Evolutionary conservation across 2,888 invertebrate genomes (phyloP), one percentile per base, ranked within the genome.

Genomic region (Xanthostigma xanthostigma): DNA sequence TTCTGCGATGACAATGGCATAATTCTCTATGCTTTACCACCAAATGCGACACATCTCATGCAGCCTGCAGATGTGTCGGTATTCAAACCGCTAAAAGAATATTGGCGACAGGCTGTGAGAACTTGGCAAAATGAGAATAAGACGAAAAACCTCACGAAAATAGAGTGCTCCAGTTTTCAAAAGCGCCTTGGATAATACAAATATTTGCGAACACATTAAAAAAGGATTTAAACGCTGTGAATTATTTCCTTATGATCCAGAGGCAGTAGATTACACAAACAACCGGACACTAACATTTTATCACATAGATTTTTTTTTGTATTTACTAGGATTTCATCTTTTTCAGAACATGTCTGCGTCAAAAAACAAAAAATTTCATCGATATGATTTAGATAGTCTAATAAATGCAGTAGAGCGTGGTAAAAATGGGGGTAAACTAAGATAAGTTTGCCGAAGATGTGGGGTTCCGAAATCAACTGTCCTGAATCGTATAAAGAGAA

Each of bases 41-140:
- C 56, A 10, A 58, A 60, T 48, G 47, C 53, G 9, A 57, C 55
- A 6, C 55, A 58, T 40, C 51, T 60, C 9, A 42, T 58, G 38
- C 59, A 61, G 47, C 60, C 60, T 9, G 56, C 54, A 9, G 57
- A 59, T 51, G 58, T 59, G 3, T 51, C 53, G 8, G 55, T 60
- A 14, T 60, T 60, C 49, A 53, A 55, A n/a, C 57, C 58, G 9
- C 49, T 60, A 35, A 61, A 61, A 47, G 50, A 47, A 9, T 51
- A 57, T 39, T 62, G 58, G 58, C 52, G 58, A 53, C 51, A 58
- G 43, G 53, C 54, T 37, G 54, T 56, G 8, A 45, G 54, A 47
- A 49, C 49, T 8, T 55, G 55, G 53, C 56, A 57, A 45, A 50
- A 46, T 38, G 36, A 57, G 51, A 54, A 54, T 45, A 41, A 40